phyloP scores from a whole-genome alignment of 2,888 invertebrate genomes.

The Drosophila recens region DNA sequence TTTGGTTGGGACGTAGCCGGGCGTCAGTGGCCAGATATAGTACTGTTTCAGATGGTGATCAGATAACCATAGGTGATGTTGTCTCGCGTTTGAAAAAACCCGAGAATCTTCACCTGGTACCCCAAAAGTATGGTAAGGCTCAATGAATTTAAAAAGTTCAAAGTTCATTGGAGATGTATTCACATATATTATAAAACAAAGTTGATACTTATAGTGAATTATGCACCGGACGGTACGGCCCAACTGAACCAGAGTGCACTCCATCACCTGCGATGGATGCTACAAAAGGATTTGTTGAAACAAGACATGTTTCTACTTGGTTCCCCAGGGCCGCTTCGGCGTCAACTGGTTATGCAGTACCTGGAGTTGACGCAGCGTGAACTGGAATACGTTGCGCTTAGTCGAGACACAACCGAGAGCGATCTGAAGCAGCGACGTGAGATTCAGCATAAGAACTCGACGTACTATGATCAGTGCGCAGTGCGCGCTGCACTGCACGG shows the following conservation, averaged over 20 bases:
- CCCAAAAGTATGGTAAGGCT: slow-evolving; percentile 86
- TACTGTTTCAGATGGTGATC: slow-evolving; percentile 78
- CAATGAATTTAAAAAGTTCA: slow-evolving; percentile 12
- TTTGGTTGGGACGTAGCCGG: slow-evolving; percentile 34
- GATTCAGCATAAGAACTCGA: slow-evolving; percentile 94
- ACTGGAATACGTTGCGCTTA: slow-evolving; percentile 96
- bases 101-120: slow-evolving; percentile 92
- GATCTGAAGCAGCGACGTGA: slow-evolving; percentile 98
- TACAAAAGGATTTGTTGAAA: slow-evolving; percentile 96
- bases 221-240: slow-evolving; percentile 86
- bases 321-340: slow-evolving; percentile 92
- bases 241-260: slow-evolving; percentile 90
- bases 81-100: slow-evolving; percentile 88
- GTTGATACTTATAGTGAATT: slow-evolving; percentile 71
- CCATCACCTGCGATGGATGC: slow-evolving; percentile 96
- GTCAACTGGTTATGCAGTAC: slow-evolving; percentile 94
- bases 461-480: slow-evolving; percentile 98
- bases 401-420: slow-evolving; percentile 98
- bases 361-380: slow-evolving; percentile 95
- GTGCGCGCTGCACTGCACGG: slow-evolving; percentile 96
- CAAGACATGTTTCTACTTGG: slow-evolving; percentile 99
- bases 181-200: neutral
- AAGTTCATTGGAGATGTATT: slow-evolving; percentile 18
- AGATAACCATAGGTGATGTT: slow-evolving; percentile 91
- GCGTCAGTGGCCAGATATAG: slow-evolving; percentile 35